Base-by-base conservation (phyloP, 2,888 invertebrate species). In the Priocnemis perturbator region DNA sequence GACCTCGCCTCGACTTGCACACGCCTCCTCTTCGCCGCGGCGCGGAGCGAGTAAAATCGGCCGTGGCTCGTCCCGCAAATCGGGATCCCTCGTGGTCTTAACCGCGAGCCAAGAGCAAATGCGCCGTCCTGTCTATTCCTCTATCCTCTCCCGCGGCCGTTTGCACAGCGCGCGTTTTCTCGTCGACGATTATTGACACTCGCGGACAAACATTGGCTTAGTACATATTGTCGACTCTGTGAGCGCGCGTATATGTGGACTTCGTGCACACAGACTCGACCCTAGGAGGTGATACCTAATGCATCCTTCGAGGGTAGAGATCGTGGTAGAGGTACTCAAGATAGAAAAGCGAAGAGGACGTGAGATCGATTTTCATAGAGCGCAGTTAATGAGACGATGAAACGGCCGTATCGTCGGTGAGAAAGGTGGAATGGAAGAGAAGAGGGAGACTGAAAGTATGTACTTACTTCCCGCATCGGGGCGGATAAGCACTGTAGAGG, bases 161-260 rank as follows among this genome's bases (percentile, higher is more conserved):
- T 70, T 67, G 67, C 67, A 61, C 48, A 67, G 67, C 60, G 58
- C 66, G 58, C 55, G 60, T 50, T 56, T 61, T 71, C 58, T 69
- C 71, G n/a, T 47, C 26, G 37, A 53, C 57, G 59, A 58, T 59
- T 73, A 68, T 74, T 73, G 72, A 73, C 74, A 73, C 63, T 65
- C 56, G 23, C 50, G 50, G 65, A 63, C 73, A 64, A 69, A 67
- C 66, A 47, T 26, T 44, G 60, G 61, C 65, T 76, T 73, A 67
- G 65, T 71, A 67, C 17, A 60, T 48, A 60, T 60, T 50, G 60
- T 50, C 48, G 23, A 20, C 48, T 26, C 47, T 50, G 26, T n/a
- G 48, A 26, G 19, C 59, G 26, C 37, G 37, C 17, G 60, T 21
- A 60, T 45, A 11, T 60, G 45, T 60, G 45, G 19, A 47, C 23